phyloP scores from a whole-genome alignment of 2,888 invertebrate species.

The Drosophila ezoana region DNA sequence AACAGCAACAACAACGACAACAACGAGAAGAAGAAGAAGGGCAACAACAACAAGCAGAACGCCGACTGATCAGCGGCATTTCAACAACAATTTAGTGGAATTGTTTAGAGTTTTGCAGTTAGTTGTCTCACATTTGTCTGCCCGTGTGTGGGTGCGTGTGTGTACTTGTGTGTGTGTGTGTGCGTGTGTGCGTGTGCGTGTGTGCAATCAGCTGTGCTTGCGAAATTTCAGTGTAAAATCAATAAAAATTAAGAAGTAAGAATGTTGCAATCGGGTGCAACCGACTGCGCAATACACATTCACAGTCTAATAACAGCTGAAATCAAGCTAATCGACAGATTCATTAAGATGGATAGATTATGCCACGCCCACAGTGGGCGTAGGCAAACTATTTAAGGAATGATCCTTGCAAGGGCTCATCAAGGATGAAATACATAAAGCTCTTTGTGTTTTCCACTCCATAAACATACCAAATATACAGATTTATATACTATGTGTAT shows the following conservation, averaged over 20 bases:
- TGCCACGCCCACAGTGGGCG: too few species aligned
- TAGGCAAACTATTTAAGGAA: too few species aligned
- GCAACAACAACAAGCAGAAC: slow-evolving; percentile 8
- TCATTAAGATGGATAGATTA: too few species aligned
- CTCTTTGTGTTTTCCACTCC: too few species aligned
- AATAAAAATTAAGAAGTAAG: slow-evolving; percentile 11
- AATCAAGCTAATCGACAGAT: too few species aligned
- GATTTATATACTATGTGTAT: too few species aligned
- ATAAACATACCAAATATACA: too few species aligned
- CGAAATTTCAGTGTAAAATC: slow-evolving; percentile 33
- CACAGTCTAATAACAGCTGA: too few species aligned
- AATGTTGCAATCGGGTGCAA: too few species aligned
- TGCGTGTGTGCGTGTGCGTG: slow-evolving; percentile 3
- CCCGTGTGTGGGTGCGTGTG: slow-evolving; percentile 8
- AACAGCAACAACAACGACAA: slow-evolving; percentile 30
- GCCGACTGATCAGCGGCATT: slow-evolving; percentile 56
- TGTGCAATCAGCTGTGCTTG: slow-evolving; percentile 19
- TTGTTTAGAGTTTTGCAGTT: slow-evolving; percentile 56
- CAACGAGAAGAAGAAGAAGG: slow-evolving; percentile 17
- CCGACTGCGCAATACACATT: too few species aligned
- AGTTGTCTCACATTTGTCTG: slow-evolving; percentile 36
- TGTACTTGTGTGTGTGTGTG: slow-evolving; percentile 10
- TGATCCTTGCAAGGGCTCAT: too few species aligned
- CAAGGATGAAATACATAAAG: too few species aligned
- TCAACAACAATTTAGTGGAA: slow-evolving; percentile 58